Base-by-base conservation (phyloP, 2,113 vertebrate genomes). In the Melanocharis versteri region DNA sequence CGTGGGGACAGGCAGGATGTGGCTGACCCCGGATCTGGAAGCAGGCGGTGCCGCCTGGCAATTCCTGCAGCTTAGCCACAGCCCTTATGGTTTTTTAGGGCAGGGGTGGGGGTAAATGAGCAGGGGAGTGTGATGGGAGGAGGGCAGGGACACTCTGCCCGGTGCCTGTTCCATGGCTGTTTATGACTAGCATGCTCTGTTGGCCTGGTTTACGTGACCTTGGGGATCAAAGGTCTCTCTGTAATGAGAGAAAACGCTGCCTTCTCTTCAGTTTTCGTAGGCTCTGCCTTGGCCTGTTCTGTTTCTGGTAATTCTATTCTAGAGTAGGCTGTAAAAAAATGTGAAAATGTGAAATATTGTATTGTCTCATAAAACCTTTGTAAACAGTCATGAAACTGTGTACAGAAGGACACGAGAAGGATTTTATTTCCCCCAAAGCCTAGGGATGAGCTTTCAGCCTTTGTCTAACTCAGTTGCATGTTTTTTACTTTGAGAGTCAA, bases 1-100 rank as follows among this genome's bases (percentile, higher is more conserved):
- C 0, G 0, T 3, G 22, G 57, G 57, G 33, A 17, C 23, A 33
- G 47, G 71, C 42, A 65, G 51, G 28, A 7, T 10, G 51, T 0
- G 3, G 47, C 20, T 54, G 42, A 31, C 33, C 47, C 0, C 1
- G 73, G 60, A 50, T 35, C 57, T 65, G n/a, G 69, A 30, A 65
- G 16, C n/a, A 48, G 64, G 50, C 0, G 0, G 69, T 37, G 64
- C 54, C 70, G 64, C 90, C 45, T 39, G 27, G 65, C 68, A 65
- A 24, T 51, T 24, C 19, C 66, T 65, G 13, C n/a, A 57, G 65
- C 24, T 93, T 17, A 62, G 18, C 48, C 13, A 2, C 51, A 60
- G 39, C 50, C 19, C 53, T 47, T 48, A 3, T 2, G 4, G 28
- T 7, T 89, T 31, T n/a, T 94, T 53, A 71, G 39, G 60, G 42